Evolutionary conservation across 2,888 invertebrate genomes (phyloP).

Genomic region (Amiota minor): DNA sequence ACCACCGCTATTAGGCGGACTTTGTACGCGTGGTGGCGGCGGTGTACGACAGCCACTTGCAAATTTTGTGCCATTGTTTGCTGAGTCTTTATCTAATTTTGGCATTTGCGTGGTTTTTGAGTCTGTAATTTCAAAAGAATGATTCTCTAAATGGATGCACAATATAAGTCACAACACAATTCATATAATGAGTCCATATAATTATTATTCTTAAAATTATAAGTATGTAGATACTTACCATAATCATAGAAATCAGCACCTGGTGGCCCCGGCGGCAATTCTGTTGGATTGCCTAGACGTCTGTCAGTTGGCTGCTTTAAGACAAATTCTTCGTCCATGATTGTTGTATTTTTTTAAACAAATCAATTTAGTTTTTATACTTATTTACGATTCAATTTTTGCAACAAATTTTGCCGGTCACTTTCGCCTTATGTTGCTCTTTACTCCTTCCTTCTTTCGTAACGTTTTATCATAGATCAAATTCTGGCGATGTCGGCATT

Average conservation of each 20-base stretch:
- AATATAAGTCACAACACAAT: background rate
- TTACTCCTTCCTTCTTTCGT: no score
- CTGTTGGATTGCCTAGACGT: conserved; percentile 60
- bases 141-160: background rate
- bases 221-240: conserved; percentile 42
- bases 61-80: conserved; percentile 48
- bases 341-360: conserved; percentile 32
- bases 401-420: no score
- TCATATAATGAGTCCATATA: background rate
- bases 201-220: background rate
- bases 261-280: conserved; percentile 68
- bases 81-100: conserved; percentile 41
- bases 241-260: conserved; percentile 67
- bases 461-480: no score
- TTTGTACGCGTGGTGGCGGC: conserved; percentile 7
- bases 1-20: background rate
- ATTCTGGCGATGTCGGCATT: no score
- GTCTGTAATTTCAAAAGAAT: conserved; percentile 31
- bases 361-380: background rate
- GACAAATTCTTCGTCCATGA: conserved; percentile 69
- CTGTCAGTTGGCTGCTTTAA: conserved; percentile 64
- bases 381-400: no score
- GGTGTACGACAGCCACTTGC: conserved; percentile 21
- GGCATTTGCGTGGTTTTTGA: conserved; percentile 38
- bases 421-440: no score